phyloP scores from a whole-genome alignment of 2,797 vertebrate species.

The Poliocrania exsul region DNA sequence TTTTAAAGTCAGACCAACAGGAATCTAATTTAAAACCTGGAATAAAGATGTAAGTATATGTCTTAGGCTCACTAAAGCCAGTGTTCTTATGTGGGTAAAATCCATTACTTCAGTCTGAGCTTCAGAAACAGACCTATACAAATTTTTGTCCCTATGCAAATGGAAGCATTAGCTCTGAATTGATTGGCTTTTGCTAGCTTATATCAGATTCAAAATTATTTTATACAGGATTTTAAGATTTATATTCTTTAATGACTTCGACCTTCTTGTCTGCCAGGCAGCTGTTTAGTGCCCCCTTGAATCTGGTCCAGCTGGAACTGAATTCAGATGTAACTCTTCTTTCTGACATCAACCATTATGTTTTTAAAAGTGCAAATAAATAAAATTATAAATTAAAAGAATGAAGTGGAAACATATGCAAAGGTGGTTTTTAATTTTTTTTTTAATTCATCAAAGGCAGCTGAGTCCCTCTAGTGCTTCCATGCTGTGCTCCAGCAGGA shows the following conservation, averaged over 20 bases:
- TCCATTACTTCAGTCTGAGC: background rate
- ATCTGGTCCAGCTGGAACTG: background rate
- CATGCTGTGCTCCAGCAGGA: background rate
- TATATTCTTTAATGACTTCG: background rate
- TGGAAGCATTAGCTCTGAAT: background rate
- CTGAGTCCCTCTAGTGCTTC: constrained; percentile 20
- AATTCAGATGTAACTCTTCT: constrained; percentile 2
- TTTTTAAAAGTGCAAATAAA: constrained; percentile 32
- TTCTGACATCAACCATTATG: background rate
- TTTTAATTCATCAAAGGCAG: constrained; percentile 10
- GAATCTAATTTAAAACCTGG: background rate
- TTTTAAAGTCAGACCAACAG: background rate
- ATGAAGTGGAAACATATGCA: background rate
- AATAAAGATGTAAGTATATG: background rate
- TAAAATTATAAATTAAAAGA: constrained; percentile 1
- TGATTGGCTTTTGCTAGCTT: background rate
- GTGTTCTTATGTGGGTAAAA: background rate
- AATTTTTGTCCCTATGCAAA: background rate
- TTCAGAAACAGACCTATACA: background rate
- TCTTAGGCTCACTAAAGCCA: background rate
- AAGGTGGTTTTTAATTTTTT: accelerated
- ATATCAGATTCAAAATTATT: constrained; percentile 1
- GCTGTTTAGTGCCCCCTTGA: background rate
- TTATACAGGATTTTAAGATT: constrained; percentile 12
- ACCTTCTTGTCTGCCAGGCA: background rate